These are phyloP conservation scores for Enteromius unitaeniatus DNA, from an alignment of 2,797 vertebrate species.

Conservation along the genomic window DNA sequence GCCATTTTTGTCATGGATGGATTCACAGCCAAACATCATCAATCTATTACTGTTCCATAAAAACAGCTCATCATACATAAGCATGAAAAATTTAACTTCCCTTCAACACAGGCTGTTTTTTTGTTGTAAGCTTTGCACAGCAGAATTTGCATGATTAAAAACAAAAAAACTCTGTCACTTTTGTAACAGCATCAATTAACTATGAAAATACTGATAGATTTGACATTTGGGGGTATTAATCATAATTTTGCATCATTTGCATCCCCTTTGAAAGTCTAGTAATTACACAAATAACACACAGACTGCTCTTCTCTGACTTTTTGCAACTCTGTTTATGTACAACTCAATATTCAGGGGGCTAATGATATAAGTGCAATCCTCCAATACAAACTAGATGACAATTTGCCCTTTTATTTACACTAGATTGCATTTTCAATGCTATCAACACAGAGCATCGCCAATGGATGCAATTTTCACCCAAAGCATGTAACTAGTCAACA, in stretches of 20 bases:
- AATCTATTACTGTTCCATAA: neutral
- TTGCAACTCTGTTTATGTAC: neutral
- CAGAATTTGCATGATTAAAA: neutral
- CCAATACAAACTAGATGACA: neutral
- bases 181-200: conserved; percentile 11
- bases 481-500: neutral
- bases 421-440: neutral
- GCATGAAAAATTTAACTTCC: neutral
- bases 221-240: neutral
- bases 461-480: neutral
- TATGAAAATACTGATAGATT: neutral
- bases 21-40: neutral
- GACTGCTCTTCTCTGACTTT: neutral
- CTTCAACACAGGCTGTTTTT: neutral
- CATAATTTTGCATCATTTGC: neutral
- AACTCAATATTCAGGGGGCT: neutral
- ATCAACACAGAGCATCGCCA: neutral
- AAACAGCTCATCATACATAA: neutral
- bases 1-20: neutral
- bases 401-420: neutral
- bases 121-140: neutral
- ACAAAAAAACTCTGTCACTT: neutral
- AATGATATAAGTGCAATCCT: neutral
- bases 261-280: neutral
- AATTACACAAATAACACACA: neutral